Conservation (phyloP, 1,140 invertebrate species). For the Holotrichia oblita region DNA sequence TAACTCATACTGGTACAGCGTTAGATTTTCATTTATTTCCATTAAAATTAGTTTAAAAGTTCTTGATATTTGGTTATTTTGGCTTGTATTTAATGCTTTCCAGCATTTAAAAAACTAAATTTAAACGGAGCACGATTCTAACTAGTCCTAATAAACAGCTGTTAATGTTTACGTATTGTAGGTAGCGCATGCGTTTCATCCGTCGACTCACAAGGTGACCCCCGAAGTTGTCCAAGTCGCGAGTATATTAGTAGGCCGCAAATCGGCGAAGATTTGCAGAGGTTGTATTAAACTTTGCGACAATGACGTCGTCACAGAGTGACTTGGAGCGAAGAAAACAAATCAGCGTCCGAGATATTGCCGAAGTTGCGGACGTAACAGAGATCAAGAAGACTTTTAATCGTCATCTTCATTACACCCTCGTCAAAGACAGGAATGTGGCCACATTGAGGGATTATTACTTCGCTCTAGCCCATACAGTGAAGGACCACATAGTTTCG, state of each 20-base stretch:
- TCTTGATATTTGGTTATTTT: no score
- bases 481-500: conserved; percentile 97
- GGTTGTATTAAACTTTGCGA: background rate
- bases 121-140: no score
- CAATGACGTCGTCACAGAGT: conserved; percentile 72
- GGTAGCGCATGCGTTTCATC: background rate
- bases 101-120: no score
- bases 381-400: conserved; percentile 99
- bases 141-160: background rate
- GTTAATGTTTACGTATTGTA: conserved; percentile 35
- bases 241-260: conserved; percentile 7
- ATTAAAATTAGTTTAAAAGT: no score
- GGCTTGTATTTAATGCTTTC: no score
- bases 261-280: conserved; percentile 5
- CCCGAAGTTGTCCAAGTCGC: conserved; percentile 15
- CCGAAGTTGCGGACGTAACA: conserved; percentile 94
- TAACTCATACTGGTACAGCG: no score
- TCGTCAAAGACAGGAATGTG: conserved; percentile 99
- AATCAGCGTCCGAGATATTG: conserved; percentile 97
- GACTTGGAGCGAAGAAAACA: conserved; percentile 97
- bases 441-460: conserved; percentile 97
- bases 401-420: conserved; percentile 97
- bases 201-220: conserved; percentile 24
- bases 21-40: no score
- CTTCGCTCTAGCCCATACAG: conserved; percentile 96